A percentile compares a stretch with the other conserved stretches of the same genome.
phyloP scores from a whole-genome alignment of 2,113 vertebrate genomes.

The Stigmatopora argus region DNA sequence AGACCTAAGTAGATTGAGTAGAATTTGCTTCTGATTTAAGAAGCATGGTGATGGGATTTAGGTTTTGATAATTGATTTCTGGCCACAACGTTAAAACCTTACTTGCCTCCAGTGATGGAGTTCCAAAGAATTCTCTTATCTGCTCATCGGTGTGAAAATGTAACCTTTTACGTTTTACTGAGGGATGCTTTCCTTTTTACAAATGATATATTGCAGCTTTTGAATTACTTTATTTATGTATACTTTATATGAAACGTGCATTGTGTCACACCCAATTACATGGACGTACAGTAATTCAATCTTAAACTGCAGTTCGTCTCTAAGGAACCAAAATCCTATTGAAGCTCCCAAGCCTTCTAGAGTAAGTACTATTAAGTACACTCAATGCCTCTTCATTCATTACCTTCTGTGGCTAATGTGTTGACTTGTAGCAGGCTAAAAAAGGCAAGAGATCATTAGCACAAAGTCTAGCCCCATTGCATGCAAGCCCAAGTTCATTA shows the following conservation, averaged over 20 bases:
- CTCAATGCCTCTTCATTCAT: neutral
- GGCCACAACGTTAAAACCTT: slow-evolving; percentile 50
- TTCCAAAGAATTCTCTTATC: slow-evolving; percentile 63
- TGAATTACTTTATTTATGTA: no score
- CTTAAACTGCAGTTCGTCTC: slow-evolving; percentile 12
- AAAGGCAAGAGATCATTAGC: no score
- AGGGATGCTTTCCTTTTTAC: neutral
- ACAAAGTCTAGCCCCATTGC: no score
- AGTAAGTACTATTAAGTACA: neutral
- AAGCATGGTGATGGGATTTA: slow-evolving; percentile 13
- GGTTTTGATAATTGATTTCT: slow-evolving; percentile 46
- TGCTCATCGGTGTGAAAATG: slow-evolving; percentile 54
- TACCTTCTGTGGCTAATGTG: no score
- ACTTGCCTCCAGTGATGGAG: slow-evolving; percentile 49
- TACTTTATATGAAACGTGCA: neutral
- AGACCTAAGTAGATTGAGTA: neutral
- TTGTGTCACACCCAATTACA: neutral
- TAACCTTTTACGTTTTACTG: slow-evolving; percentile 53
- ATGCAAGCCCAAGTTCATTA: no score
- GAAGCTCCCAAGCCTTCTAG: neutral
- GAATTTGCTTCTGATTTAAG: neutral
- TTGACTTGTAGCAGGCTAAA: no score
- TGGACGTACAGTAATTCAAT: slow-evolving; percentile 25
- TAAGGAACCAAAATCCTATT: neutral
- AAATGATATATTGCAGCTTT: neutral